phyloP scores from a whole-genome alignment of 2,113 vertebrate genomes.

The Syngnathoides biaculeatus region DNA sequence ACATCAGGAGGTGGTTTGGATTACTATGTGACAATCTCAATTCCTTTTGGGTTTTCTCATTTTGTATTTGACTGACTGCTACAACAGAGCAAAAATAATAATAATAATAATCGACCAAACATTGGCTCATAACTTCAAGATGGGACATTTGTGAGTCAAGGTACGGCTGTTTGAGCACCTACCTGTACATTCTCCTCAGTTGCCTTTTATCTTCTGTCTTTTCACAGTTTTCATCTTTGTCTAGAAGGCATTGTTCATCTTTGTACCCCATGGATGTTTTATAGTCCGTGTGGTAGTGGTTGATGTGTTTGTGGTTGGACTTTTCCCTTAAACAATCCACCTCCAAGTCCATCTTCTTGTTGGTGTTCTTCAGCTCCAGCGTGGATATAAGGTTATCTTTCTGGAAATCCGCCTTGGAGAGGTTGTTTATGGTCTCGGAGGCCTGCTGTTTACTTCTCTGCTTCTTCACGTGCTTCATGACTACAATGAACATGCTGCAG shows the following conservation, averaged over 20 bases:
- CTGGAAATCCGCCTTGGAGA: conserved; percentile 82
- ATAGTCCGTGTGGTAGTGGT: conserved; percentile 87
- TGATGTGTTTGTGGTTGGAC: conserved; percentile 91
- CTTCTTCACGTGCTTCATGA: conserved; percentile 78
- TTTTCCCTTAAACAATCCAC: conserved; percentile 87
- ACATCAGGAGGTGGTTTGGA: background rate
- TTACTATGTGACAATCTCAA: too few species aligned
- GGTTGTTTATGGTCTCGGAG: conserved; percentile 92
- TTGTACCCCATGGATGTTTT: conserved; percentile 85
- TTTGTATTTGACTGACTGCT: too few species aligned
- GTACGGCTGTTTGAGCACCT: conserved; percentile 34
- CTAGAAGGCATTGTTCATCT: conserved; percentile 75
- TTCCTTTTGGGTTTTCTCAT: too few species aligned
- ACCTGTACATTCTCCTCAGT: conserved; percentile 87
- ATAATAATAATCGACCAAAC: too few species aligned
- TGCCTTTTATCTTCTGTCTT: conserved; percentile 87
- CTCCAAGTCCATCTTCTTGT: conserved; percentile 89
- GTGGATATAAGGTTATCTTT: conserved; percentile 88
- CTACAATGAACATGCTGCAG: conserved; percentile 76
- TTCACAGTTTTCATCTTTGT: conserved; percentile 90
- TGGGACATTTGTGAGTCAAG: background rate
- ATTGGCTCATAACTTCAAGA: too few species aligned
- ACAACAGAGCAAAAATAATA: too few species aligned
- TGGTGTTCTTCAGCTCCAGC: conserved; percentile 92
- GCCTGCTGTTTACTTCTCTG: conserved; percentile 75